Base-by-base conservation (phyloP, 1,140 invertebrate genomes). In the Drosophila malerkotliana region DNA sequence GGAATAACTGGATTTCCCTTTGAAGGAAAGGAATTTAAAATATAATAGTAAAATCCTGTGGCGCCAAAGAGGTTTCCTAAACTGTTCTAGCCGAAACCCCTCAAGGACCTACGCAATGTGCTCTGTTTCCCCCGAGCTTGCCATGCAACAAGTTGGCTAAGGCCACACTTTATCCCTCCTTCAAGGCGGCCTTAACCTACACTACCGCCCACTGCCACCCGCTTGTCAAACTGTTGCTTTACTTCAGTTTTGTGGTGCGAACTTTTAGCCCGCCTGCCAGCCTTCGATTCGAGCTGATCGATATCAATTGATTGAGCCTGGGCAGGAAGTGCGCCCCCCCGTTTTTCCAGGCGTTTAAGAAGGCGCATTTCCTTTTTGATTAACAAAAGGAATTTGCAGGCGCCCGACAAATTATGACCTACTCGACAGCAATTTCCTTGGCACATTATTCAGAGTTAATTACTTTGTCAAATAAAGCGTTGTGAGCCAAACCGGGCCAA, bases 391-490 rank as follows among this genome's bases (percentile, higher is more conserved):
- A 62, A 58, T 54, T 56, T 55, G 37, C 59, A 51, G 10, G 63
- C 41, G 62, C 53, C 79, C 47, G 68, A 77, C 67, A 79, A 77
- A 64, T 88, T 83, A 77, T 87, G 67, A 61, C 30, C 83, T 67
- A 83, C 57, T 88, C 64, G 72, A 59, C 72, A 69, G 60, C 72
- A 79, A 88, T 79, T 88, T 87, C 75, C 71, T 62, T 78, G 59
- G 69, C 74, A 45, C 75, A 87, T 81, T 87, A 85, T 78, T 77
- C 73, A 66, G 63, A 88, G 75, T 83, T 88, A 79, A 87, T 87
- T 88, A 87, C 67, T 75, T 72, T 87, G 79, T 87, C 67, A 88
- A 87, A 79, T 83, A 73, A 87, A 72, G 53, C 76, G 81, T 59
- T 77, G 52, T 58, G 45, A 60, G 67, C 48, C 60, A 47, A 34